Percentiles rank a stretch among this genome's conserved stretches.
phyloP scores from a whole-genome alignment of 2,888 invertebrate genomes.

The Dolomedes plantarius region DNA sequence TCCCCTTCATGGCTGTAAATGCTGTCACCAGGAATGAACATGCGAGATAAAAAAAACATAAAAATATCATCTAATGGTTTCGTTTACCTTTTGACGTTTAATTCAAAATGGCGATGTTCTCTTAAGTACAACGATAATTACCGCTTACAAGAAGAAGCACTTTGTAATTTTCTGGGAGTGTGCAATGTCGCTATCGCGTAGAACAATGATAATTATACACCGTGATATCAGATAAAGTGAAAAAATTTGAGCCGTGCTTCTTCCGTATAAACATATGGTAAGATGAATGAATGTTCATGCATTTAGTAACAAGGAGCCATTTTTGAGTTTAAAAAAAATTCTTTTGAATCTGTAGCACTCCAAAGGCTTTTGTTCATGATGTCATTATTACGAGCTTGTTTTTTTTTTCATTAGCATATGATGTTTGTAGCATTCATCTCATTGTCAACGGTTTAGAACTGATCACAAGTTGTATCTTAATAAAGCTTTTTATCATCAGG shows the following conservation, averaged over 20 bases:
- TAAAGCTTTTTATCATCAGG: too few species aligned
- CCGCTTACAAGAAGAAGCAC: neutral
- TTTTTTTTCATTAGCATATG: too few species aligned
- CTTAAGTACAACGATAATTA: conserved; percentile 47
- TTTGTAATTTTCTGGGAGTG: conserved; percentile 21
- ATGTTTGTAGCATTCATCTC: too few species aligned
- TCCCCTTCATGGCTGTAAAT: neutral
- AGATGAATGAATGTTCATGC: too few species aligned
- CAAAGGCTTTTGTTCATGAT: too few species aligned
- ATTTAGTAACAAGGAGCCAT: too few species aligned
- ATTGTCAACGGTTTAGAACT: too few species aligned
- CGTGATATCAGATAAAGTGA: neutral
- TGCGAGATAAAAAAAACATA: conserved; percentile 11
- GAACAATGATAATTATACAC: neutral
- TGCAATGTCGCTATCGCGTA: neutral
- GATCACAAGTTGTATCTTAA: too few species aligned
- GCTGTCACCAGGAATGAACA: neutral
- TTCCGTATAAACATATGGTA: neutral
- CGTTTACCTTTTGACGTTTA: conserved; percentile 53
- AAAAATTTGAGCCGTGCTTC: neutral
- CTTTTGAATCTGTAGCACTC: too few species aligned
- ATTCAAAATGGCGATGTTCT: conserved; percentile 37
- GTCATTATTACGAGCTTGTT: too few species aligned
- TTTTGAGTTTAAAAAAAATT: too few species aligned
- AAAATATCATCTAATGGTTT: conserved; percentile 47